Base-by-base conservation (phyloP, 2,113 vertebrate genomes). In the Chinchilla lanigera region DNA sequence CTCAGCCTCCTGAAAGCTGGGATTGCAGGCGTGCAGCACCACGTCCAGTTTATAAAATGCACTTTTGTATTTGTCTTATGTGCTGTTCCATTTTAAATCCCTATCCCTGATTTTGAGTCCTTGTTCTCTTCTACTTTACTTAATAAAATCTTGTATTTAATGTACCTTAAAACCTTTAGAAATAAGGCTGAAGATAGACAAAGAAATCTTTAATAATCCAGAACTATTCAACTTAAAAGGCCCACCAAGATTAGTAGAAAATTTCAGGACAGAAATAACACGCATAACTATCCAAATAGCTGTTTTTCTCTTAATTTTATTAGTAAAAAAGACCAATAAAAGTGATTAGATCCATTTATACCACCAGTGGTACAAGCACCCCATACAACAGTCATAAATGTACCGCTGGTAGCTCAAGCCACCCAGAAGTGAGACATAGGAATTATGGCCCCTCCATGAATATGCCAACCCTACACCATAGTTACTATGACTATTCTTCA, bases 101-200 rank as follows among this genome's bases (percentile, higher is more conserved):
- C 38, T 86, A 86, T 16, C 58, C 26, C 89, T 90, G 50, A 75
- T 93, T 96, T 93, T 81, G 7, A 89, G 56, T 96, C 28, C 82
- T 60, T 90, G 22, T 86, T 89, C 33, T 94, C 88, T 90, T 92
- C 20, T 44, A 81, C 80, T 96, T 95, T 89, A 80, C 26, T 97
- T 95, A 93, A 91, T 12, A 75, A 41, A 96, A 89, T 86, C 60
- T 89, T 95, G 7, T 20, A 93, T 80, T 94, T 88, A 97, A 82
- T 69, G 58, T 1, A 94, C 22, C 22, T 95, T 96, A 92, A 93
- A 95, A 58, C 2, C 41, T 87, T 71, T 89, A 50, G 65, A 93
- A 94, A 95, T 86, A 93, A 92, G 58, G 41, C 28, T 87, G n/a
- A 75, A 89, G 56, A 75, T 60, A 87, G 83, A 86, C 22, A 11